Evolutionary conservation across 2,797 vertebrate species (phyloP).

Genomic region (Gobionotothen gibberifrons): DNA sequence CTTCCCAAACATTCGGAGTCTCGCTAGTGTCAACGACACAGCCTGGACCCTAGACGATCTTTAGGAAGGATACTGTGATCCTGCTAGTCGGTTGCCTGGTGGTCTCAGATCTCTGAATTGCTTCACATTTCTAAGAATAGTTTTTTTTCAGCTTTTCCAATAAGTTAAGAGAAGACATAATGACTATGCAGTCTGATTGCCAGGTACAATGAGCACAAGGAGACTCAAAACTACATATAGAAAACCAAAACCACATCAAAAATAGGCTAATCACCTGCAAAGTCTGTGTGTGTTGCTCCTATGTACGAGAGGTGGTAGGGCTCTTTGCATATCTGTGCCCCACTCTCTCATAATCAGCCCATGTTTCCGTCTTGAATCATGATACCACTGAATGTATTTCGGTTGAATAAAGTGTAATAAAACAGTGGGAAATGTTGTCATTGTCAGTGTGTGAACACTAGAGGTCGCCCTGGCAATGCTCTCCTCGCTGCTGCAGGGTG

Average conservation of each 20-base stretch:
- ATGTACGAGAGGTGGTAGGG: no score
- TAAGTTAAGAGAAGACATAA: background rate
- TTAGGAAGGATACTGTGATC: background rate
- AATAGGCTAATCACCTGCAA: no score
- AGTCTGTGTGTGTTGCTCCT: no score
- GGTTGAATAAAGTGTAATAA: background rate
- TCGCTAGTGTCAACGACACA: background rate
- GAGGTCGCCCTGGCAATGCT: conserved; percentile 44
- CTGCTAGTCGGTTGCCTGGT: background rate
- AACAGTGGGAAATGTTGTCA: background rate
- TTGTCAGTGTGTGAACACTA: background rate
- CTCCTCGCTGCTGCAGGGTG: background rate
- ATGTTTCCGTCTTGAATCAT: background rate
- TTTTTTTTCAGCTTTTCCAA: background rate
- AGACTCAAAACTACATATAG: no score
- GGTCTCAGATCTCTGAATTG: background rate
- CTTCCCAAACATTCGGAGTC: background rate
- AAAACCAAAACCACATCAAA: no score
- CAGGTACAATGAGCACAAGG: background rate
- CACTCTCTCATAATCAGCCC: no score
- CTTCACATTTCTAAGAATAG: background rate
- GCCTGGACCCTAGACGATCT: background rate
- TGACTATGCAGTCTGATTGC: background rate
- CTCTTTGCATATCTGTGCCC: no score
- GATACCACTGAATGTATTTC: background rate